phyloP scores from a whole-genome alignment of 2,888 invertebrate species.

The Andrena marginata region DNA sequence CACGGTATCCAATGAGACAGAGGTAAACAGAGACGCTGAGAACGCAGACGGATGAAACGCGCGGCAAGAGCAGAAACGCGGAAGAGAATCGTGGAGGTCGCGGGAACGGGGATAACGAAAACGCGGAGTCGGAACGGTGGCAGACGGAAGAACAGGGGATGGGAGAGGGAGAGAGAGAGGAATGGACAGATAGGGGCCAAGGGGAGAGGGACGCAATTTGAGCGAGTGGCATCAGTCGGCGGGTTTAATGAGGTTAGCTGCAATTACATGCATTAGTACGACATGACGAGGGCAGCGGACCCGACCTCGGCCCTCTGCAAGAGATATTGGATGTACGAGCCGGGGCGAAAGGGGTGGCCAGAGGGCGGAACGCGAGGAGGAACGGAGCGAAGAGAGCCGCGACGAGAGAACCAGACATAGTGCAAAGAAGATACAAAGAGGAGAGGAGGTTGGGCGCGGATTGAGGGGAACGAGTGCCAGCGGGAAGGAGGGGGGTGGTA shows the following conservation, averaged over 20 bases:
- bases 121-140: conserved; percentile 35
- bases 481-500: conserved; percentile 18
- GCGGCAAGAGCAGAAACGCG: conserved; percentile 41
- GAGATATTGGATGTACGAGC: conserved; percentile 64
- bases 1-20: not conserved
- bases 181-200: conserved; percentile 1
- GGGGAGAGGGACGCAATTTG: conserved; percentile 74
- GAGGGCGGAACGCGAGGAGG: conserved; percentile 48
- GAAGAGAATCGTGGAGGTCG: conserved; percentile 56
- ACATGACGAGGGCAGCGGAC: conserved; percentile 77
- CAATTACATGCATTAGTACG: conserved; percentile 84
- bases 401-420: conserved; percentile 50
- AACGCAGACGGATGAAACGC: conserved; percentile 37
- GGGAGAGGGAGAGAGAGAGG: conserved; percentile 5
- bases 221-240: conserved; percentile 82
- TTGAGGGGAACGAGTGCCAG: conserved; percentile 9
- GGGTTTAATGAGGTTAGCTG: conserved; percentile 84
- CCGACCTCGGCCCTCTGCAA: conserved; percentile 71
- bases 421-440: conserved; percentile 64
- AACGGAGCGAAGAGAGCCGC: conserved; percentile 40
- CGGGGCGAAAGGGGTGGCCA: conserved; percentile 39
- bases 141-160: not conserved
- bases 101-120: conserved; percentile 35
- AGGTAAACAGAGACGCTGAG: conserved; percentile 20
- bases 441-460: conserved; percentile 12